Evolutionary conservation across 2,113 vertebrate genomes (phyloP).

Genomic region (Dasyornis broadbenti): DNA sequence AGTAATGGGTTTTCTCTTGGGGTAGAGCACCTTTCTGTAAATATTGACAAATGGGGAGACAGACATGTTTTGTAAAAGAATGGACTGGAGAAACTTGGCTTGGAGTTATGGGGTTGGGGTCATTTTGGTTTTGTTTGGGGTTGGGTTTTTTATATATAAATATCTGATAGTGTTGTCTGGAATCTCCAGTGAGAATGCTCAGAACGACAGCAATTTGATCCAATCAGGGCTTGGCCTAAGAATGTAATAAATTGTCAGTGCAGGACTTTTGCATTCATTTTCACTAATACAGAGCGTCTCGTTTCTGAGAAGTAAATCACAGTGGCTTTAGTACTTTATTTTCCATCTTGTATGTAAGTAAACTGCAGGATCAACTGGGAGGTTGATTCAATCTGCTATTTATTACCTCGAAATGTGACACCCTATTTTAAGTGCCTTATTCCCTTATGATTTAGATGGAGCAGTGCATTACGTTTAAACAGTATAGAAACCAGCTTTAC

Average conservation of each 20-base stretch:
- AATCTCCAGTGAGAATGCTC: neutral
- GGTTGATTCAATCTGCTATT: conserved; percentile 99
- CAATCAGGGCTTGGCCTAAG: conserved; percentile 58
- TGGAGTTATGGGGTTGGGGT: neutral
- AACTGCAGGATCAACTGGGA: conserved; percentile 87
- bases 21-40: neutral
- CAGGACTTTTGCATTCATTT: conserved; percentile 78
- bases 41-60: neutral
- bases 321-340: conserved; percentile 83
- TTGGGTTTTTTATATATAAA: neutral
- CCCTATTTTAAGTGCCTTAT: conserved; percentile 89
- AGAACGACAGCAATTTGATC: conserved; percentile 61
- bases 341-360: conserved; percentile 88
- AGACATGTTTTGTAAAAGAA: neutral
- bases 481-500: conserved; percentile 72
- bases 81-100: neutral
- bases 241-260: conserved; percentile 81
- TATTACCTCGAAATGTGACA: conserved; percentile 98
- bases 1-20: neutral
- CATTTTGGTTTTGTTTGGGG: neutral
- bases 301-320: conserved; percentile 89
- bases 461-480: conserved; percentile 77
- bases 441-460: conserved; percentile 87
- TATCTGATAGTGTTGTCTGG: neutral
- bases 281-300: conserved; percentile 83